Evolutionary conservation across 2,888 invertebrate genomes (phyloP), one percentile per base, ranked within the genome.

Genomic region (Lycia hirtaria): DNA sequence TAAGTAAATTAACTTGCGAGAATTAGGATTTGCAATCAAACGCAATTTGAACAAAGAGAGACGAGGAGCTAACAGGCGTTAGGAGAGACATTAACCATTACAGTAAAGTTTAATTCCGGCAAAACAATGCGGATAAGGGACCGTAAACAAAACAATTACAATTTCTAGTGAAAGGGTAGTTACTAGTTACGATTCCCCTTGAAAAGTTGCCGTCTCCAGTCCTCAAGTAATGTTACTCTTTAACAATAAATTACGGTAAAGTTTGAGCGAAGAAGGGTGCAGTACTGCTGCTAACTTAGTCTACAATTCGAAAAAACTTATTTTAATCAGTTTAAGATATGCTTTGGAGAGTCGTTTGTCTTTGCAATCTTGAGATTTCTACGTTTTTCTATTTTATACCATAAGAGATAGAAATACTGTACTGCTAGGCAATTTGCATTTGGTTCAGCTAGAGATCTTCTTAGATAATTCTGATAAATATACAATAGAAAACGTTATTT

Each of bases 101-200:
- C 79, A 72, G 73, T 80, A 75, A 74, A 75, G 79, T 78, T 80
- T 78, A 81, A 83, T 81, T 77, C 72, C 71, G 58, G 67, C 75
- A 68, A 75, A 80, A 80, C 82, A 81, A 81, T 80, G 73, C 71
- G 73, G 71, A 75, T 68, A 73, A 70, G 69, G 68, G 71, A 62
- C 74, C 73, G 77, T 85, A 80, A 83, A 87, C 85, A 81, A 81
- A 86, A 84, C 80, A 81, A 81, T 85, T 83, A 84, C 77, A 78
- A 71, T 75, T 72, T 61, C 72, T 72, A 78, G 64, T 60, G 68
- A 67, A 75, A 73, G 72, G 74, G 78, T 79, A 79, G 76, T 78
- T 80, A 77, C 78, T 78, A 79, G 76, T 78, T 80, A 78, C 78
- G 68, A 73, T 76, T 76, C 75, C 76, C 76, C 76, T 75, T 80